phyloP scores from a whole-genome alignment of 2,797 vertebrate species.

The Platyrinchus mystaceus region DNA sequence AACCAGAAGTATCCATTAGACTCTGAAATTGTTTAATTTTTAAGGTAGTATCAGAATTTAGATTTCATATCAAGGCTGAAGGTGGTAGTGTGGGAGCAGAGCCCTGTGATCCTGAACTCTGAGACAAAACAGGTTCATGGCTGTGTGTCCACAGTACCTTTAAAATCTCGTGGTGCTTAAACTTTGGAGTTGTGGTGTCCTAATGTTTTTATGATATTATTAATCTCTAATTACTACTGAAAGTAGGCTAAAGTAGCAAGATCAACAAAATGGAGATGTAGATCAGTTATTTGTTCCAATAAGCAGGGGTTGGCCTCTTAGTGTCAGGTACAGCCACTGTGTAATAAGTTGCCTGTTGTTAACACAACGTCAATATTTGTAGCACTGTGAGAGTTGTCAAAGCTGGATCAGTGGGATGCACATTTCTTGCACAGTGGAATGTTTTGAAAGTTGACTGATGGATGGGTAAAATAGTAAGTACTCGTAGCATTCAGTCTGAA shows the following conservation, averaged over 20 bases:
- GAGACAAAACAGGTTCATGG: fast-evolving
- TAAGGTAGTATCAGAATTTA: neutral
- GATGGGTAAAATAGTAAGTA: neutral
- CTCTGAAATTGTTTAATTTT: neutral
- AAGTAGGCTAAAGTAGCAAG: neutral
- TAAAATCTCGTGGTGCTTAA: neutral
- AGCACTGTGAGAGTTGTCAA: neutral
- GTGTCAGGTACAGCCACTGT: fast-evolving
- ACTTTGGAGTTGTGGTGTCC: neutral
- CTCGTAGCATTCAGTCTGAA: neutral
- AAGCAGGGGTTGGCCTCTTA: neutral
- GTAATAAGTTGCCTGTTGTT: neutral
- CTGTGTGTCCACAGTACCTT: fast-evolving
- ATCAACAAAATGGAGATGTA: neutral
- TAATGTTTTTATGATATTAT: neutral
- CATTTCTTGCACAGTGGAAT: neutral
- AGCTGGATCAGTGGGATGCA: neutral
- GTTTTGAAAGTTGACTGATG: neutral
- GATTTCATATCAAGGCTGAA: neutral
- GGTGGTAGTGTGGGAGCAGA: neutral
- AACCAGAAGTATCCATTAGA: neutral
- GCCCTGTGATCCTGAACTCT: no score
- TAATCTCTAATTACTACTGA: neutral
- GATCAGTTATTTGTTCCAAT: neutral
- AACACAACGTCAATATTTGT: neutral